phyloP scores from a whole-genome alignment of 2,888 invertebrate species.

The Charanyca ferruginea region DNA sequence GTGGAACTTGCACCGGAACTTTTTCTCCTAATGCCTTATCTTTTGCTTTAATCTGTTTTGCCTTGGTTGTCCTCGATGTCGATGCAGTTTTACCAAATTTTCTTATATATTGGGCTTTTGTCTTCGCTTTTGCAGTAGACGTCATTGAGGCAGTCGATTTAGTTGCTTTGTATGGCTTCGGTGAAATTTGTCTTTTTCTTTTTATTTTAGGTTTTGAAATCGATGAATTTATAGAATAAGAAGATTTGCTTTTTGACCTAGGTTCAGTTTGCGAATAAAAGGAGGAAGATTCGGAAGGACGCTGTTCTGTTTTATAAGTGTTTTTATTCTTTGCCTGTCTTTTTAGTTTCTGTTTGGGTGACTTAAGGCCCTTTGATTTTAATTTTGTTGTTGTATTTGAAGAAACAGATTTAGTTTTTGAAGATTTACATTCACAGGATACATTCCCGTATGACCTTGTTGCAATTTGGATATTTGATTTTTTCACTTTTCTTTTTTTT shows the following conservation, averaged over 20 bases:
- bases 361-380: background rate
- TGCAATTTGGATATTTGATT: slow-evolving; percentile 25
- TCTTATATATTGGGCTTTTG: slow-evolving; percentile 5
- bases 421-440: background rate
- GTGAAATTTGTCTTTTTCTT: background rate
- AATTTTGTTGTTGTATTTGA: background rate
- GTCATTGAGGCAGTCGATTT: slow-evolving; percentile 22
- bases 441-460: background rate
- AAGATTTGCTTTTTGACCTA: slow-evolving; percentile 12
- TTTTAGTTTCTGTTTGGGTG: background rate
- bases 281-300: background rate
- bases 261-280: background rate
- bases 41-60: slow-evolving; percentile 12
- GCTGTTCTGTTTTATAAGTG: background rate
- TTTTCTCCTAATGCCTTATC: slow-evolving; percentile 20
- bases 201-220: slow-evolving; percentile 18
- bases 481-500: slow-evolving; percentile 18
- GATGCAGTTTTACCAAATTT: background rate
- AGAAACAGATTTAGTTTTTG: background rate
- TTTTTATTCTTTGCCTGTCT: background rate
- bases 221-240: slow-evolving; percentile 8
- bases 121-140: slow-evolving; percentile 10
- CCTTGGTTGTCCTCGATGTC: slow-evolving; percentile 10
- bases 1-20: slow-evolving; percentile 12
- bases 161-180: background rate